phyloP scores from a whole-genome alignment of 2,888 invertebrate genomes.

The Neoaliturus tenellus region DNA sequence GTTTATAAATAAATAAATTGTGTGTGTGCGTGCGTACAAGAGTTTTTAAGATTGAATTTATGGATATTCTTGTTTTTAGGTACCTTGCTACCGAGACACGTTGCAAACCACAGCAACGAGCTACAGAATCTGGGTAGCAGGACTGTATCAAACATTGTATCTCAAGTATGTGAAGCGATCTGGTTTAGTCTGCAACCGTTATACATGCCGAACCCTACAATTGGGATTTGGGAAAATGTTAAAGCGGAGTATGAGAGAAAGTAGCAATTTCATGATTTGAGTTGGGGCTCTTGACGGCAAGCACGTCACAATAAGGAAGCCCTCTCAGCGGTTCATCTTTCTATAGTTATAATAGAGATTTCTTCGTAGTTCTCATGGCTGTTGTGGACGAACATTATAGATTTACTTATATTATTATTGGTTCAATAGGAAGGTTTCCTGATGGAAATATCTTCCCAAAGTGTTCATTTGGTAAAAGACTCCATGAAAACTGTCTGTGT shows the following conservation, averaged over 20 bases:
- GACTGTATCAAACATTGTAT: constrained; percentile 64
- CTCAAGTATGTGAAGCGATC: constrained; percentile 60
- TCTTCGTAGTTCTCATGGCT: constrained; percentile 67
- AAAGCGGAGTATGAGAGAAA: constrained; percentile 66
- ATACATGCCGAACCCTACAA: constrained; percentile 63
- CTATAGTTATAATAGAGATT: constrained; percentile 68
- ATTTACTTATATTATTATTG: constrained; percentile 67
- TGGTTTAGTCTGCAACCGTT: constrained; percentile 62
- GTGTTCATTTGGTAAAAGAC: constrained; percentile 61
- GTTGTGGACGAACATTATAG: constrained; percentile 67
- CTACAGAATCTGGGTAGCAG: constrained; percentile 63
- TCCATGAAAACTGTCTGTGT: constrained; percentile 57
- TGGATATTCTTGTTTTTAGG: constrained; percentile 50
- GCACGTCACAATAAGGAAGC: constrained; percentile 67
- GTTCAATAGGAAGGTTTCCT: constrained; percentile 66
- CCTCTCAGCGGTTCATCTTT: constrained; percentile 67
- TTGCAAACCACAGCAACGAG: constrained; percentile 61
- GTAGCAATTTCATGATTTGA: constrained; percentile 68
- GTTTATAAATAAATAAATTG: no score
- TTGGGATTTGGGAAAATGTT: constrained; percentile 63
- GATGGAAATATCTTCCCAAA: constrained; percentile 67
- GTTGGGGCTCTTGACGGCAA: constrained; percentile 68
- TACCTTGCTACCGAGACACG: constrained; percentile 62
- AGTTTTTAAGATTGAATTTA: no score
- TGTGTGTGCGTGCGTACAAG: no score